Base-by-base conservation (phyloP, 2,113 vertebrate genomes). In the Sturnus vulgaris region DNA sequence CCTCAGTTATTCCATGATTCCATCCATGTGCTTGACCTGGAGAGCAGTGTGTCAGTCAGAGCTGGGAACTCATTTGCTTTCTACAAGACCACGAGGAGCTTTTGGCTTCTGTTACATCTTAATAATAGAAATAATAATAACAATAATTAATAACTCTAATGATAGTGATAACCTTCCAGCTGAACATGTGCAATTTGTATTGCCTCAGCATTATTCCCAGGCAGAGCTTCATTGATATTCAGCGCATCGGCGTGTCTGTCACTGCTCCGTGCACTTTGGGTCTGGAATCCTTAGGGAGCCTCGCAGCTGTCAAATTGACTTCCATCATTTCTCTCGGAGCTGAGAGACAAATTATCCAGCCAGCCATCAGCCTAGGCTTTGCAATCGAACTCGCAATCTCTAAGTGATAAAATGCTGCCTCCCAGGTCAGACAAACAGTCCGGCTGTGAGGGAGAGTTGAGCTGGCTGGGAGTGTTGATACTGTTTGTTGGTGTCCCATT, bases 301-400 rank as follows among this genome's bases (percentile, higher is more conserved):
- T 95, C 64, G 50, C 97, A 97, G 97, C 97, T 98, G 97, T 97
- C 97, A 97, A 88, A 97, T 96, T 94, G 97, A 97, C 97, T 97
- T 97, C 97, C 97, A 97, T 97, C 97, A 91, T 94, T 92, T 90
- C 96, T 97, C 84, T 89, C 46, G 0, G 72, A 97, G 96, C 96
- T 19, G 90, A 97, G 96, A 97, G 95, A 97, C 95, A 96, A 97
- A 97, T 97, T 95, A 97, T 63, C 96, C 95, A 92, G 88, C 95
- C 93, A 96, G 96, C 97, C 97, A 93, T 90, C 96, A 92, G 96
- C 46, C 93, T 20, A 86, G 97, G 91, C 95, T 96, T 50, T 33
- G 88, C 79, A 86, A 96, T 96, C 93, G 59, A 97, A 97, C 95
- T 92, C 68, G 95, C 89, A 57, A 93, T 96, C 97, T 96, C 90